These are phyloP conservation scores for Tachina fera DNA, from an alignment of 2,888 invertebrate species.

Conservation along the genomic window DNA sequence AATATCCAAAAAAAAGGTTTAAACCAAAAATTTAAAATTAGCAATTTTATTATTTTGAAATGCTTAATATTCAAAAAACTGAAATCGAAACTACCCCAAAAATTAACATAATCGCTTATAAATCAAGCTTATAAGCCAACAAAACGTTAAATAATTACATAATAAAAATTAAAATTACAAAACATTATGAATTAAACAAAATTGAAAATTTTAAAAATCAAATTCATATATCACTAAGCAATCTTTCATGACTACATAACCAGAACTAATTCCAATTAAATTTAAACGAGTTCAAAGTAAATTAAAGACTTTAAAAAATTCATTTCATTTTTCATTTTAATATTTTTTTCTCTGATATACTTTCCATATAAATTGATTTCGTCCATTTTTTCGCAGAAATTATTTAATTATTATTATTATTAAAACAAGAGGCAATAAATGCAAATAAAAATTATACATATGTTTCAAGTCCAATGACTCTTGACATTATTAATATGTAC, in stretches of 20 bases:
- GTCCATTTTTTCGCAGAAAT: slow-evolving; percentile 15
- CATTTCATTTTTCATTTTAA: neutral
- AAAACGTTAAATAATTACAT: no score
- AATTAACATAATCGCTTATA: no score
- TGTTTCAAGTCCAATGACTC: slow-evolving; percentile 65
- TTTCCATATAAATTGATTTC: slow-evolving; percentile 8
- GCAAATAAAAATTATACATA: slow-evolving; percentile 55
- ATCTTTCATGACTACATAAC: neutral
- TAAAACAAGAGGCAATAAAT: slow-evolving; percentile 6
- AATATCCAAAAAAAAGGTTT: no score
- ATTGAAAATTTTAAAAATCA: neutral
- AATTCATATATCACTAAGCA: neutral
- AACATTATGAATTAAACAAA: neutral
- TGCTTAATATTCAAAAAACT: no score
- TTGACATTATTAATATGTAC: slow-evolving; percentile 58
- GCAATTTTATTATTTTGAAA: no score
- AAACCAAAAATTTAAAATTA: no score
- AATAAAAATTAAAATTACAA: no score
- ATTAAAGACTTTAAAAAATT: neutral
- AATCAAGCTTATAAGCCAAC: no score
- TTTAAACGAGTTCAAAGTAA: slow-evolving; percentile 7
- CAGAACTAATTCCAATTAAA: neutral
- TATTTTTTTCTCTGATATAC: neutral
- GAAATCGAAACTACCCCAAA: no score
- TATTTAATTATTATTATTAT: slow-evolving; percentile 27